phyloP scores from a whole-genome alignment of 2,797 vertebrate genomes.

The Gymnothorax reevesii region DNA sequence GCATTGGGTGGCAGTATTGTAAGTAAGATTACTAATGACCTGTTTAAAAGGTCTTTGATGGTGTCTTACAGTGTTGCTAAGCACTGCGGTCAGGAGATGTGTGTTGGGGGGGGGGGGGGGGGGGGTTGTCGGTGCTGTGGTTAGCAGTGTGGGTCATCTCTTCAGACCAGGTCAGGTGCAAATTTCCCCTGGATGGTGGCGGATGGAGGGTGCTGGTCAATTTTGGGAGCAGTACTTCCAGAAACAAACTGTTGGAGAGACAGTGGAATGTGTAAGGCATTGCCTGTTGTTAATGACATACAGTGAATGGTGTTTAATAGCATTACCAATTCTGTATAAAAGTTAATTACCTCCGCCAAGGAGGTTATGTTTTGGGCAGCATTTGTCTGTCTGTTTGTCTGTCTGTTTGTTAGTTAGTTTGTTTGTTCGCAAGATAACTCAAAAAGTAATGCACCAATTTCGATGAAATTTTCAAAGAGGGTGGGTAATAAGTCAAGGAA shows the following conservation, averaged over 20 bases:
- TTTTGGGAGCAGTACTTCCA: slow-evolving; percentile 40
- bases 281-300: not conserved
- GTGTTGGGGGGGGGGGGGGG: not conserved
- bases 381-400: no score
- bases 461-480: no score
- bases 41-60: slow-evolving; percentile 31
- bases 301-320: not conserved
- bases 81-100: not conserved
- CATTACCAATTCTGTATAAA: not conserved
- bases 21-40: slow-evolving; percentile 23
- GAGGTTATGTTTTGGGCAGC: no score
- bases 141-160: not conserved
- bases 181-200: not conserved
- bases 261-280: not conserved
- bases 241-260: slow-evolving; percentile 36
- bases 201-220: slow-evolving; percentile 4
- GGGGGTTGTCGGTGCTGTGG: no score
- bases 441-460: no score
- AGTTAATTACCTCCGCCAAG: no score
- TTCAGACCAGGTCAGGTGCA: not conserved
- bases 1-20: slow-evolving; percentile 1
- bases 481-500: no score
- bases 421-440: no score
- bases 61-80: slow-evolving; percentile 3
- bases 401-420: no score